Evolutionary conservation across 2,888 invertebrate species (phyloP).

Genomic region (Euplexia lucipara): DNA sequence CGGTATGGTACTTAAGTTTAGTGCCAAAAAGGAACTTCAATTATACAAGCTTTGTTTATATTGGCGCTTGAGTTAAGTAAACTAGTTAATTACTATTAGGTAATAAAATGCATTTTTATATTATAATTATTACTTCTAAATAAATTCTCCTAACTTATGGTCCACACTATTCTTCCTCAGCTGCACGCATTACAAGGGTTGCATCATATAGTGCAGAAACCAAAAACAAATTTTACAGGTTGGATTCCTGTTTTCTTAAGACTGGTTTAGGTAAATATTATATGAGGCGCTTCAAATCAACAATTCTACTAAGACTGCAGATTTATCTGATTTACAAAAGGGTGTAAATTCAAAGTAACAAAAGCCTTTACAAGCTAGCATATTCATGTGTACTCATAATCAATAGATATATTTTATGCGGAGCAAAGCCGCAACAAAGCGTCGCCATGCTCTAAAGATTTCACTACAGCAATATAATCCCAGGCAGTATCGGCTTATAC

Average conservation of each 20-base stretch:
- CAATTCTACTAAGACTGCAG: neutral
- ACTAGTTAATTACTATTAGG: neutral
- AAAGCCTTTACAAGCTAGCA: conserved; percentile 9
- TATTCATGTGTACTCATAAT: neutral
- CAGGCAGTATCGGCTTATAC: conserved; percentile 26
- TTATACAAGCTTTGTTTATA: conserved; percentile 17
- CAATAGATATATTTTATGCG: conserved; percentile 11
- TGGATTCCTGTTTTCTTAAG: neutral
- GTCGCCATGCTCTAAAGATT: conserved; percentile 36
- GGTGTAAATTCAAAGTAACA: neutral
- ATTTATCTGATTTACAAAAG: neutral
- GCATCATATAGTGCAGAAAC: neutral
- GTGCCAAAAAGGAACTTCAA: conserved; percentile 44
- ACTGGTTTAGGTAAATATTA: neutral
- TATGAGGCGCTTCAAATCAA: neutral
- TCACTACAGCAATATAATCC: conserved; percentile 38
- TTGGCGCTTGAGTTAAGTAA: conserved; percentile 10
- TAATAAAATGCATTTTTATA: conserved; percentile 37
- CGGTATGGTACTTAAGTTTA: conserved; percentile 32
- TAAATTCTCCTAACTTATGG: conserved; percentile 10
- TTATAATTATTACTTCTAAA: neutral
- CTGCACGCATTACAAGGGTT: neutral
- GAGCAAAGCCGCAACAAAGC: conserved; percentile 45
- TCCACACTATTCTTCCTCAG: conserved; percentile 11
- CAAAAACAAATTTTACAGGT: neutral